Evolutionary conservation across 1,140 invertebrate species (phyloP).

Genomic region (Drosophila littoralis): DNA sequence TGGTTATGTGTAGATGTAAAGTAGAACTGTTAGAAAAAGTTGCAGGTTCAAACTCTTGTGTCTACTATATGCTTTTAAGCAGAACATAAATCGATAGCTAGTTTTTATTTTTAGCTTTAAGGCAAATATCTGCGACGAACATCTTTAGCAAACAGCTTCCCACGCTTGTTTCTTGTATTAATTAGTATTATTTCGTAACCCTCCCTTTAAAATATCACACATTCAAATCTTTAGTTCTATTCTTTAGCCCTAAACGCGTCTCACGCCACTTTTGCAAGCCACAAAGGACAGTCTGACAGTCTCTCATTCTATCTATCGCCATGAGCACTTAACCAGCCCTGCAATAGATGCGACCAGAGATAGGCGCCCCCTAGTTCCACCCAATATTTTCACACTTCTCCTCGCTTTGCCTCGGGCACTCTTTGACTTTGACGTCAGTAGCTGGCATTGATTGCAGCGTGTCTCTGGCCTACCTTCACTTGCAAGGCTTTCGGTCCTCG

Average conservation of each 20-base stretch:
- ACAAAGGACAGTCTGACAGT: not conserved
- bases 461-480: slow-evolving; percentile 31
- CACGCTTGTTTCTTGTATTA: not conserved
- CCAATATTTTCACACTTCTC: slow-evolving; percentile 15
- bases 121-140: too few species aligned
- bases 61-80: not conserved
- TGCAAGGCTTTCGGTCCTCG: slow-evolving; percentile 4
- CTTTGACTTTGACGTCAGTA: slow-evolving; percentile 62
- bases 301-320: not conserved
- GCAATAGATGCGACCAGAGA: not conserved
- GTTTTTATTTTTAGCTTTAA: not conserved
- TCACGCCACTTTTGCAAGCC: not conserved
- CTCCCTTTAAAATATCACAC: not conserved
- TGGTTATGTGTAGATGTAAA: too few species aligned
- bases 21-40: too few species aligned
- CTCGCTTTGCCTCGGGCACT: not conserved
- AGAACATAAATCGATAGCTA: not conserved
- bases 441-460: slow-evolving; percentile 60
- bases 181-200: not conserved
- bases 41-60: too few species aligned
- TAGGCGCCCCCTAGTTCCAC: not conserved
- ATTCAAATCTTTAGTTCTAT: not conserved
- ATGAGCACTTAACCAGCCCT: slow-evolving; percentile 11
- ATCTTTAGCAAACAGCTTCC: not conserved
- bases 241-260: not conserved